phyloP scores from a whole-genome alignment of 2,797 vertebrate genomes.

The Spatula clypeata region DNA sequence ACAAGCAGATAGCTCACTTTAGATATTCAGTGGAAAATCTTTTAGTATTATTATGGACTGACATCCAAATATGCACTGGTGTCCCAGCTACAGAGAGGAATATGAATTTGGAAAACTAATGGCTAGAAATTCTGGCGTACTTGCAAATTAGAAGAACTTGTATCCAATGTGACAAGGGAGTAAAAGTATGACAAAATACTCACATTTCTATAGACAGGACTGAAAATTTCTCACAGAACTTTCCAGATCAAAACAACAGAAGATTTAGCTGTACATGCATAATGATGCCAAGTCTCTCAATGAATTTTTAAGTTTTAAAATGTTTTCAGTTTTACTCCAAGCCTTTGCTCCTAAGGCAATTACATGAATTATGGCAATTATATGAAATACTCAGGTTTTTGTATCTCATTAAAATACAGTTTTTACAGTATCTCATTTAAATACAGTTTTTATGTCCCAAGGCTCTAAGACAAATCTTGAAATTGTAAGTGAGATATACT shows the following conservation, averaged over 20 bases:
- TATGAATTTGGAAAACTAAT: not conserved
- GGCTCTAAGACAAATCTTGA: not conserved
- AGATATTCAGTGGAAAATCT: not conserved
- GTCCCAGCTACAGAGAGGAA: not conserved
- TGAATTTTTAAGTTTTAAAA: not conserved
- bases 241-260: not conserved
- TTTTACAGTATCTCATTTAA: not conserved
- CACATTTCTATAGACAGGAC: not conserved
- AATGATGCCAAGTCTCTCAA: not conserved
- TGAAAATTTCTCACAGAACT: not conserved
- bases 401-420: not conserved
- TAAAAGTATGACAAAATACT: not conserved
- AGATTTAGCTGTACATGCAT: not conserved
- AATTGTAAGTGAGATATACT: not conserved
- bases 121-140: not conserved
- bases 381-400: not conserved
- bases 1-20: not conserved
- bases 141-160: not conserved
- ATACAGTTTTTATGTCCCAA: not conserved
- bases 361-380: not conserved
- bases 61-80: not conserved
- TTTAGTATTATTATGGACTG: not conserved
- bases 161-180: not conserved
- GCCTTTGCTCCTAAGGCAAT: not conserved
- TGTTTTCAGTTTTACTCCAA: not conserved